Conservation (phyloP, 1,140 invertebrate species). For the Hyles euphorbiae region DNA sequence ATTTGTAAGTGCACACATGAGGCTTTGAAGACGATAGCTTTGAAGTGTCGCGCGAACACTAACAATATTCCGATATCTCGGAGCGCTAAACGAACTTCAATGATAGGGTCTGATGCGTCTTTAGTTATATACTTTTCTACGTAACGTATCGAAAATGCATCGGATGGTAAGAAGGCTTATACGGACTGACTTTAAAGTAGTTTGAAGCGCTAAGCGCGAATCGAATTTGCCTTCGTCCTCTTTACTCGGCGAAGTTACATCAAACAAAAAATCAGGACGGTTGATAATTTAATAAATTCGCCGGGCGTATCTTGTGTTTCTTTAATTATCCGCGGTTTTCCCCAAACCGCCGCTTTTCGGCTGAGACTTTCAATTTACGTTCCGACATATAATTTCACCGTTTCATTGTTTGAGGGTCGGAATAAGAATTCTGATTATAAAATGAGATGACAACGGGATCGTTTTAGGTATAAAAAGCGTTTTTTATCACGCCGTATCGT, state of each 20-base stretch:
- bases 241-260: conserved; percentile 4
- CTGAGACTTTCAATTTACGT: conserved; percentile 40
- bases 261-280: conserved; percentile 9
- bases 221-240: conserved; percentile 22
- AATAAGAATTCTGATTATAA: conserved; percentile 14
- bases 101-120: conserved; percentile 18
- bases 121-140: conserved; percentile 28
- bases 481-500: background rate
- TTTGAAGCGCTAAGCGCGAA: conserved; percentile 30
- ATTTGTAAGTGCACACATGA: background rate
- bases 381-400: conserved; percentile 32
- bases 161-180: conserved; percentile 34
- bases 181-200: conserved; percentile 43
- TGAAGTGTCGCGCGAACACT: conserved; percentile 3
- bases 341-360: conserved; percentile 23
- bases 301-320: conserved; percentile 12
- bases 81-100: conserved; percentile 16
- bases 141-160: conserved; percentile 42
- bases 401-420: conserved; percentile 23
- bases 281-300: conserved; percentile 40
- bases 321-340: conserved; percentile 39
- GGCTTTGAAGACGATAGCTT: conserved; percentile 6
- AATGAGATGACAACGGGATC: background rate
- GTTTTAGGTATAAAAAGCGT: background rate
- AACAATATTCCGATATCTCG: conserved; percentile 12